Conservation (phyloP, 1,140 invertebrate genomes). For the Pollicipes pollicipes region DNA sequence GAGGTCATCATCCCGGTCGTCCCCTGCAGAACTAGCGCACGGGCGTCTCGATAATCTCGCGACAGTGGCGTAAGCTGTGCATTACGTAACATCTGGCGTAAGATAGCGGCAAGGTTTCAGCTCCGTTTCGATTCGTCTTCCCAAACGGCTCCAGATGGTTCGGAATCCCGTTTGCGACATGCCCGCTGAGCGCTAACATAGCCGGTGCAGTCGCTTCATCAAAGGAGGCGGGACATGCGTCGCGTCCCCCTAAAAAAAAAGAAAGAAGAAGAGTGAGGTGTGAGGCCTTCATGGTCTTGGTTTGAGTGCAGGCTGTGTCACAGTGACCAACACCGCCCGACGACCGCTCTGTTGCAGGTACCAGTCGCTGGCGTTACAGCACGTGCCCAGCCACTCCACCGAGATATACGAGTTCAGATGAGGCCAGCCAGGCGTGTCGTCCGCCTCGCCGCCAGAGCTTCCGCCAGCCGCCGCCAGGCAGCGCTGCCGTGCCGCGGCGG, state of each 20-base stretch:
- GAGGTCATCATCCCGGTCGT: conserved; percentile 3
- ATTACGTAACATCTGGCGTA: too few species aligned
- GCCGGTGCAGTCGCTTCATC: not conserved
- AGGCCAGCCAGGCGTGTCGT: conserved; percentile 30
- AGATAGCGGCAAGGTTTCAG: too few species aligned
- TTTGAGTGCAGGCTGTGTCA: not conserved
- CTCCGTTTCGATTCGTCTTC: too few species aligned
- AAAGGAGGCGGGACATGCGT: too few species aligned
- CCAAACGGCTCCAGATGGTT: too few species aligned
- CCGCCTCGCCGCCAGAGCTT: too few species aligned
- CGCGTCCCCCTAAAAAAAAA: too few species aligned
- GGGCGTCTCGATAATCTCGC: too few species aligned
- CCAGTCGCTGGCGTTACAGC: conserved; percentile 74
- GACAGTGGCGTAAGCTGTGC: too few species aligned
- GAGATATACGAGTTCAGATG: conserved; percentile 92
- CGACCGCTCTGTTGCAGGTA: conserved; percentile 42
- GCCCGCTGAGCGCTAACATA: not conserved
- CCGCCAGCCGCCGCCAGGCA: not conserved
- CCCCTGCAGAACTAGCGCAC: too few species aligned
- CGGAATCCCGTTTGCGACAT: not conserved
- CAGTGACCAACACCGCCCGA: not conserved
- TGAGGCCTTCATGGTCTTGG: too few species aligned
- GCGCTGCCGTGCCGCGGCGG: not conserved
- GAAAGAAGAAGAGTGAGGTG: too few species aligned
- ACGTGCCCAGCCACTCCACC: conserved; percentile 83